phyloP scores from a whole-genome alignment of 2,113 vertebrate species.

The Tympanuchus pallidicinctus region DNA sequence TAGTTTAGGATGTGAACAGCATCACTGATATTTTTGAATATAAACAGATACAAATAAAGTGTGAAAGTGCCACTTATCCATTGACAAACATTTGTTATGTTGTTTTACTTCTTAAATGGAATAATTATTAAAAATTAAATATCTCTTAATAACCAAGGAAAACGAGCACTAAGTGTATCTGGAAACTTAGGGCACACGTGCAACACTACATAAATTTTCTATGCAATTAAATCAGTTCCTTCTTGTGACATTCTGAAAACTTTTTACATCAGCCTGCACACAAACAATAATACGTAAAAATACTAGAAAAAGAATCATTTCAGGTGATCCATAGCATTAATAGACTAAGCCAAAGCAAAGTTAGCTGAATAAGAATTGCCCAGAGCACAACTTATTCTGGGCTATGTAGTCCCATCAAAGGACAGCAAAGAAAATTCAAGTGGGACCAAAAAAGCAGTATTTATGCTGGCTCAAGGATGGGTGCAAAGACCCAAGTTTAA shows the following conservation, averaged over 20 bases:
- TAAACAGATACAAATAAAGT: background rate
- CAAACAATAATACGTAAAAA: background rate
- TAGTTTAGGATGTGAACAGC: background rate
- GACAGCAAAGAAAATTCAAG: background rate
- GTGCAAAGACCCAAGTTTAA: background rate
- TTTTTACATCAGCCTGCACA: background rate
- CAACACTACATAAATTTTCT: background rate
- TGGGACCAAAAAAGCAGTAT: background rate
- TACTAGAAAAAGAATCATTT: background rate
- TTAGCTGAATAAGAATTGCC: background rate
- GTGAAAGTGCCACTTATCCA: background rate
- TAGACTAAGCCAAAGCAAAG: background rate
- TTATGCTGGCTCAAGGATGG: background rate
- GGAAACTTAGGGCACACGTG: background rate
- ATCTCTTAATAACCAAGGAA: background rate
- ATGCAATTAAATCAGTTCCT: background rate
- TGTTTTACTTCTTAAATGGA: slow-evolving; percentile 1
- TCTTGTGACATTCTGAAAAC: background rate
- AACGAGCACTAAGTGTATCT: background rate
- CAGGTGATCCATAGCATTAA: background rate
- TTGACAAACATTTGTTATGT: background rate
- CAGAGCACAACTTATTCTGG: background rate
- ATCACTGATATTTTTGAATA: background rate
- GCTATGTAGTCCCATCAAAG: background rate
- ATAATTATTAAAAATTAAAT: background rate